Evolutionary conservation across 1,140 invertebrate genomes (phyloP).

Genomic region (Hirudo medicinalis): DNA sequence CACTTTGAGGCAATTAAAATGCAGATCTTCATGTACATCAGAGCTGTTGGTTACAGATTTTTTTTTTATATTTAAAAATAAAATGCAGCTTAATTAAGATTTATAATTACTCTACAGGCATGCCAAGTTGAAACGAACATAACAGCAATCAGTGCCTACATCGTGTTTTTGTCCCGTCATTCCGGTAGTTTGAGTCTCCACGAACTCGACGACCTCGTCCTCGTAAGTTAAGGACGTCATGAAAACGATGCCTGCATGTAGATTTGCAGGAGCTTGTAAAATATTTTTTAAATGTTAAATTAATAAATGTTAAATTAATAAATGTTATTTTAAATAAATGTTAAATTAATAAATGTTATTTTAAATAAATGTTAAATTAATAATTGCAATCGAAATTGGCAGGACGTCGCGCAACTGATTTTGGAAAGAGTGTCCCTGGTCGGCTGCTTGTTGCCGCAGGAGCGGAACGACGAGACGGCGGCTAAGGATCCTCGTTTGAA

Average conservation of each 20-base stretch:
- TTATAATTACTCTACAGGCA: slow-evolving; percentile 44
- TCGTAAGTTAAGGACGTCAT: slow-evolving; percentile 29
- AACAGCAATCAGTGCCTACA: slow-evolving; percentile 68
- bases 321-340: no score
- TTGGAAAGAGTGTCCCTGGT: slow-evolving; percentile 82
- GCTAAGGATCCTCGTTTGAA: slow-evolving; percentile 19
- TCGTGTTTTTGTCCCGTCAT: slow-evolving; percentile 66
- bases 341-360: no score
- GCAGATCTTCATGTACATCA: slow-evolving; percentile 34
- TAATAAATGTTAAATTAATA: no score
- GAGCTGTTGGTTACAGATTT: slow-evolving; percentile 33
- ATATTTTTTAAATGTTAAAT: no score
- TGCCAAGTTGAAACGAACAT: slow-evolving; percentile 81
- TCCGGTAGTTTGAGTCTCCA: slow-evolving; percentile 51
- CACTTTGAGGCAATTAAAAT: slow-evolving; percentile 44
- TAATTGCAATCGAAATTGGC: slow-evolving; percentile 26
- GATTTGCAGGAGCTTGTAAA: no score
- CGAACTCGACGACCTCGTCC: slow-evolving; percentile 42
- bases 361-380: no score
- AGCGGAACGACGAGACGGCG: background rate
- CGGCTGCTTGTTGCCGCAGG: slow-evolving; percentile 59
- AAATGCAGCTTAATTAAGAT: background rate
- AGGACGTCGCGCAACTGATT: slow-evolving; percentile 76
- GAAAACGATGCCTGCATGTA: background rate
- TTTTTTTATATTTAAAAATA: background rate